phyloP scores from a whole-genome alignment of 2,888 invertebrate species.

The Patella depressa region DNA sequence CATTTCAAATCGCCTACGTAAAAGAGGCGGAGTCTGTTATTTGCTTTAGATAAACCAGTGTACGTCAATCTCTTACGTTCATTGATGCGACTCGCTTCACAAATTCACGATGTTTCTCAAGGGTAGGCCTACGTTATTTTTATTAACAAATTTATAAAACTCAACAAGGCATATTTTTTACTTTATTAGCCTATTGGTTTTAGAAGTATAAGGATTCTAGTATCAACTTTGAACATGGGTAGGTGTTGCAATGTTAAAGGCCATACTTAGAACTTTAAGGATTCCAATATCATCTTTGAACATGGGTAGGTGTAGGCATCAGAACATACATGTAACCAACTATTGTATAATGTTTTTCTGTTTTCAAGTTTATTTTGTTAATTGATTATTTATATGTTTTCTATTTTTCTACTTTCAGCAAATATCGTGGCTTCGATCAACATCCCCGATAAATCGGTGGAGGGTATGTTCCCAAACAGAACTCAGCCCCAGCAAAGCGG shows the following conservation, averaged over 20 bases:
- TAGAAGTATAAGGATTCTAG: not conserved
- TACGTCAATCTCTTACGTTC: constrained; percentile 17
- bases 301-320: too few species aligned
- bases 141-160: not conserved
- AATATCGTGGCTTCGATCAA: constrained; percentile 66
- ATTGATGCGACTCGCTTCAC: not conserved
- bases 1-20: constrained; percentile 37
- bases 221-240: not conserved
- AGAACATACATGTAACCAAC: too few species aligned
- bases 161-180: not conserved
- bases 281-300: too few species aligned
- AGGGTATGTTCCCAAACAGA: constrained; percentile 43
- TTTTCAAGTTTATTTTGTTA: constrained; percentile 16
- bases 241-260: too few species aligned
- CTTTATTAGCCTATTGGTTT: not conserved
- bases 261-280: too few species aligned
- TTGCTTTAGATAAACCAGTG: constrained; percentile 34
- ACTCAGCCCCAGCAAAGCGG: constrained; percentile 35
- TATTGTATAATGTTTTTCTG: too few species aligned
- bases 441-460: constrained; percentile 56
- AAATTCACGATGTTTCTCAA: not conserved
- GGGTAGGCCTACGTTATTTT: constrained; percentile 8
- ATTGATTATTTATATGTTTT: constrained; percentile 5
- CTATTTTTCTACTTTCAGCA: constrained; percentile 48
- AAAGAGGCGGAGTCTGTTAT: constrained; percentile 50